A percentile compares a stretch with the other conserved stretches of the same genome.
Evolutionary conservation across 2,888 invertebrate genomes (phyloP).

Genomic region (Gymnocheta viridis): DNA sequence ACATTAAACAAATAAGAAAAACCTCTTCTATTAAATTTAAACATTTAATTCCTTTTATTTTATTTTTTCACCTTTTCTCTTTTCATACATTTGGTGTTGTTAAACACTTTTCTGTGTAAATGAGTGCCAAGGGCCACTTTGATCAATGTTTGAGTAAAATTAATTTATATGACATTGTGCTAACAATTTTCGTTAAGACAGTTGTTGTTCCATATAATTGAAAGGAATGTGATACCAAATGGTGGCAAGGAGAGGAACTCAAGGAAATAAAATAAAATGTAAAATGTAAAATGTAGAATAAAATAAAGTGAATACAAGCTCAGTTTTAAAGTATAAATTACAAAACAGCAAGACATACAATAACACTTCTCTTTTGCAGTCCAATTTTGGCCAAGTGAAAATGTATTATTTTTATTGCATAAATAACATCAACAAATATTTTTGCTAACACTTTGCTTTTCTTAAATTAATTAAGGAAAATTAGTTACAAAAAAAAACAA

Average conservation of each 20-base stretch:
- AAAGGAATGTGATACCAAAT: background rate
- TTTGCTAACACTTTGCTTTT: background rate
- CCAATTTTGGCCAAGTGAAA: background rate
- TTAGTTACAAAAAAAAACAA: background rate
- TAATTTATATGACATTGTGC: conserved; percentile 52
- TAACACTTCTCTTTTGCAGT: background rate
- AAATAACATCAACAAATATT: background rate
- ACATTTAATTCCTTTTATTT: background rate
- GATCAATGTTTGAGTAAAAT: conserved; percentile 57
- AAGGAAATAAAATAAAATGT: background rate
- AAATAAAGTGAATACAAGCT: conserved; percentile 51
- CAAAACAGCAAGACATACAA: conserved; percentile 20
- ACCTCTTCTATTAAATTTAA: background rate
- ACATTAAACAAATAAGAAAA: too few species aligned
- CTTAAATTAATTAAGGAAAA: conserved; percentile 1
- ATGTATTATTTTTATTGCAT: background rate
- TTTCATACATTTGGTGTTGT: too few species aligned
- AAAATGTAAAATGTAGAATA: background rate
- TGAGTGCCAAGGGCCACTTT: conserved; percentile 47
- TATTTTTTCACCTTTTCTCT: background rate
- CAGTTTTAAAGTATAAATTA: conserved; percentile 50
- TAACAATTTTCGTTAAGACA: conserved; percentile 34
- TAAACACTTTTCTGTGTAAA: conserved; percentile 32
- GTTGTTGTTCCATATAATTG: background rate
- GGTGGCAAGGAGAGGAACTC: background rate